Percentiles rank a stretch among this genome's conserved stretches.
Evolutionary conservation across 2,888 invertebrate genomes (phyloP).

Genomic region (Girardia tigrina): DNA sequence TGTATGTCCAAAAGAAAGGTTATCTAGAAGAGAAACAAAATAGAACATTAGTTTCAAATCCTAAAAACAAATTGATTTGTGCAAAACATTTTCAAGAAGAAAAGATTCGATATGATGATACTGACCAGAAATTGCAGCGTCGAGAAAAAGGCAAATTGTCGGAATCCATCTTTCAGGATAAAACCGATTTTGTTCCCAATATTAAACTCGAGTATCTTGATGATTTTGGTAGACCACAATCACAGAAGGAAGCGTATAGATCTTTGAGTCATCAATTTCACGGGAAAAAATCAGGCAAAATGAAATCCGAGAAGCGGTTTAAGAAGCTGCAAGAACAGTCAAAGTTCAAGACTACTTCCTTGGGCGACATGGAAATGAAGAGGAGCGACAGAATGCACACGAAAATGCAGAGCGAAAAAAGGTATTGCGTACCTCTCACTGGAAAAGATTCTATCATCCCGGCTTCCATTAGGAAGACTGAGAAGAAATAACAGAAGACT

Average conservation of each 20-base stretch:
- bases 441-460: conserved; percentile 56
- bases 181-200: conserved; percentile 73
- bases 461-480: no score
- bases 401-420: conserved; percentile 83
- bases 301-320: conserved; percentile 84
- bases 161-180: conserved; percentile 63
- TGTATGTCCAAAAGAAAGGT: no score
- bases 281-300: conserved; percentile 96
- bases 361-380: conserved; percentile 88
- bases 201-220: conserved; percentile 92
- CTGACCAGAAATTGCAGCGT: conserved; percentile 39
- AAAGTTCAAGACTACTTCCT: no score
- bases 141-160: conserved; percentile 35
- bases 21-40: no score
- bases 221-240: conserved; percentile 77
- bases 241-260: conserved; percentile 82
- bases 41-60: no score
- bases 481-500: no score
- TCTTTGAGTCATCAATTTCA: conserved; percentile 95
- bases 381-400: conserved; percentile 83
- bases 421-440: conserved; percentile 77
- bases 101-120: conserved; percentile 42
- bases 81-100: conserved; percentile 34
- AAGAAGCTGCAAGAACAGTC: conserved; percentile 86
- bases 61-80: no score